Conservation (phyloP, 23 tunicate genomes). For the Trididemnum miniatum region DNA sequence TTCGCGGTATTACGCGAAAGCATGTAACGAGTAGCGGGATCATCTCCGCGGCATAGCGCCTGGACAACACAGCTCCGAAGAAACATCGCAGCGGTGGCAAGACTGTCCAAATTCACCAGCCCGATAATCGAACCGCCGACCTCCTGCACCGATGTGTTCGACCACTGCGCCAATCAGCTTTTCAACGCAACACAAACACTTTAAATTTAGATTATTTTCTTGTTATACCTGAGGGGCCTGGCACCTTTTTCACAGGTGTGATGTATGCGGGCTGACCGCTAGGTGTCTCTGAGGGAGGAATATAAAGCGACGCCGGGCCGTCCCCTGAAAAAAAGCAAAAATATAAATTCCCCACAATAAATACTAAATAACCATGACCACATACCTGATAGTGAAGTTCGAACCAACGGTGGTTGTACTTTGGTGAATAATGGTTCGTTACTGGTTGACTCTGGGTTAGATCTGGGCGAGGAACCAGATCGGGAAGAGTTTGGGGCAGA, state of each 20-base stretch:
- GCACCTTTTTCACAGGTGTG: constrained; percentile 17
- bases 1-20: too few species aligned
- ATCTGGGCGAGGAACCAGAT: neutral
- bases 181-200: too few species aligned
- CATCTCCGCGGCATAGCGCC: too few species aligned
- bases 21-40: too few species aligned
- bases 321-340: neutral
- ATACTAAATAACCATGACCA: neutral
- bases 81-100: too few species aligned
- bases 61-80: too few species aligned
- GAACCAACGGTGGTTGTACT: constrained; percentile 24
- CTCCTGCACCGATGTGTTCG: too few species aligned
- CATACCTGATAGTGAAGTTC: neutral
- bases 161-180: too few species aligned
- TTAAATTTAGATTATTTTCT: too few species aligned
- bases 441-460: neutral
- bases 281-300: constrained; percentile 2
- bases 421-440: constrained; percentile 24
- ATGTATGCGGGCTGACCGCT: constrained; percentile 19
- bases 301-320: neutral
- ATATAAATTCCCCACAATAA: neutral
- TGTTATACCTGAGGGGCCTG: neutral
- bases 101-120: too few species aligned
- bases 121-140: too few species aligned
- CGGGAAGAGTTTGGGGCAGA: neutral